Conservation (phyloP, 1,140 invertebrate genomes). For the Choristoneura fumiferana region DNA sequence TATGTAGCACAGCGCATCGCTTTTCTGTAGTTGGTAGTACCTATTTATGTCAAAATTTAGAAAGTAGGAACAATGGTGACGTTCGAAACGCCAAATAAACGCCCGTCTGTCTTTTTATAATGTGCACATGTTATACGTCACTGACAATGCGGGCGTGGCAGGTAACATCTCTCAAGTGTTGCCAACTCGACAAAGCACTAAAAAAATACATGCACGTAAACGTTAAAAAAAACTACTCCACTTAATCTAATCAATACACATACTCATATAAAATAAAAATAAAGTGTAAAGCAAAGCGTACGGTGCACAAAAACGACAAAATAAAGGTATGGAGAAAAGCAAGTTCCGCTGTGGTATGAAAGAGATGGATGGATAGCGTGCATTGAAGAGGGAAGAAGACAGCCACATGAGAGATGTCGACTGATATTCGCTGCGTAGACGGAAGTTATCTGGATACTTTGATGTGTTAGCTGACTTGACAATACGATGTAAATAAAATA, state of each 20-base stretch:
- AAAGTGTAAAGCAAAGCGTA: constrained; percentile 20
- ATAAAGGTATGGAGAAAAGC: constrained; percentile 31
- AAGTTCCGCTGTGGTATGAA: constrained; percentile 36
- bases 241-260: constrained; percentile 24
- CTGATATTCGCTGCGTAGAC: constrained; percentile 48
- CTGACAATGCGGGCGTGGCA: constrained; percentile 62
- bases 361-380: constrained; percentile 59
- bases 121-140: constrained; percentile 24
- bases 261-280: constrained; percentile 16
- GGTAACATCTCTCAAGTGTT: constrained; percentile 75
- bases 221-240: constrained; percentile 25
- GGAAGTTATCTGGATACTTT: constrained; percentile 24
- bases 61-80: too few species aligned
- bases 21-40: too few species aligned
- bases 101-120: background rate
- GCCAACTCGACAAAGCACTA: constrained; percentile 34
- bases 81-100: too few species aligned
- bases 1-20: too few species aligned
- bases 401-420: constrained; percentile 76
- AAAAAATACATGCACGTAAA: constrained; percentile 53
- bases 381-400: constrained; percentile 48
- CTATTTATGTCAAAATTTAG: too few species aligned
- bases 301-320: constrained; percentile 28
- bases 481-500: too few species aligned
- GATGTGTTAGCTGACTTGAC: constrained; percentile 20